phyloP scores from a whole-genome alignment of 2,797 vertebrate species.

The Falco novaeseelandiae region DNA sequence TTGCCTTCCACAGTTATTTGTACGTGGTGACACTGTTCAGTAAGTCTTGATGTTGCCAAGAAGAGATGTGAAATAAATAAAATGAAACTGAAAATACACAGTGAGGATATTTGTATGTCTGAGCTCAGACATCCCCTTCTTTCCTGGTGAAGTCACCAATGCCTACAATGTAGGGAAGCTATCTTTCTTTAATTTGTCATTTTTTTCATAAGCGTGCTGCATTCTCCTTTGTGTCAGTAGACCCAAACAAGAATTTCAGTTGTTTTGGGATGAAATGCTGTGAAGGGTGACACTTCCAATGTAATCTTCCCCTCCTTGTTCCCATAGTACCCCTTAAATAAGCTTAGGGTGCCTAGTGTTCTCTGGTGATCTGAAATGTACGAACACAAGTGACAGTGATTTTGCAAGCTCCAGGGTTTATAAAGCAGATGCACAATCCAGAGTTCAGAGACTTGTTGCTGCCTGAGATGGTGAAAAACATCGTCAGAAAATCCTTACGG shows the following conservation, averaged over 20 bases:
- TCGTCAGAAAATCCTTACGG: background rate
- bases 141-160: background rate
- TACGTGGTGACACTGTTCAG: background rate
- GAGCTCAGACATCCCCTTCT: background rate
- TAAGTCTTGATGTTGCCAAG: background rate
- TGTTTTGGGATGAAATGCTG: background rate
- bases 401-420: background rate
- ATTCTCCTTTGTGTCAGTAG: background rate
- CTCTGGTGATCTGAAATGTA: background rate
- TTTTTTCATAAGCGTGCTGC: background rate
- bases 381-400: background rate
- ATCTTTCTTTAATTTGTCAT: background rate
- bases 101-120: background rate
- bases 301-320: background rate
- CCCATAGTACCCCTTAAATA: background rate
- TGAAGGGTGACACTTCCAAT: background rate
- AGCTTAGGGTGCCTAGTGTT: background rate
- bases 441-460: background rate
- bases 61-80: conserved; percentile 16
- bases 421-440: background rate
- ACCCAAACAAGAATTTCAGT: background rate
- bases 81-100: background rate
- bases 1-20: background rate
- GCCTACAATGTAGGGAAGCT: background rate
- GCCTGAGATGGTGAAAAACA: background rate